Evolutionary conservation across 2,888 invertebrate species (phyloP).

Genomic region (Strigamia transsilvanica): DNA sequence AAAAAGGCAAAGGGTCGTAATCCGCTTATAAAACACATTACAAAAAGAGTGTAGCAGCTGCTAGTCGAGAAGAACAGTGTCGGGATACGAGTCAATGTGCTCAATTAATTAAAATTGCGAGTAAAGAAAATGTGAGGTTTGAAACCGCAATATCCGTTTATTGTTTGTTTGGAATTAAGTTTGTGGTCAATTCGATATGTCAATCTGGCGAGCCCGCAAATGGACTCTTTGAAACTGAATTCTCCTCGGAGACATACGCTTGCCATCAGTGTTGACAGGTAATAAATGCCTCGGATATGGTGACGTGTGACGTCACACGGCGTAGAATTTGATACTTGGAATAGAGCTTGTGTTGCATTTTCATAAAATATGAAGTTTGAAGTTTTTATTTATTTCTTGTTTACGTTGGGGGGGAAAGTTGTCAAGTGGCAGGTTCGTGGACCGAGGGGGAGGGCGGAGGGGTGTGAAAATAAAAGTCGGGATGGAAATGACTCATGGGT

Average conservation of each 20-base stretch:
- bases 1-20: neutral
- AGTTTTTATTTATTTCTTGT: too few species aligned
- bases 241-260: neutral
- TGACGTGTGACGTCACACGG: neutral
- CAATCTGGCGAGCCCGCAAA: slow-evolving; percentile 2
- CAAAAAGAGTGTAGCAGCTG: neutral
- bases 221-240: slow-evolving; percentile 20
- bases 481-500: neutral
- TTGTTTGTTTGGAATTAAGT: neutral
- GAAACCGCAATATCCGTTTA: neutral
- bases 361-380: too few species aligned
- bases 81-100: neutral
- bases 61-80: neutral
- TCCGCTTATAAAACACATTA: slow-evolving; percentile 10
- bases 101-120: neutral
- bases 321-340: neutral
- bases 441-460: neutral
- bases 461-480: neutral
- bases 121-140: neutral
- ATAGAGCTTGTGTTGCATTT: too few species aligned
- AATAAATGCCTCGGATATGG: neutral
- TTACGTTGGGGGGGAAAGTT: too few species aligned
- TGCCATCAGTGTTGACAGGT: slow-evolving; percentile 25
- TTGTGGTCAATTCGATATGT: slow-evolving; percentile 14
- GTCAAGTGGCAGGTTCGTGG: too few species aligned